These are phyloP conservation scores for Conistra vaccinii DNA, from an alignment of 2,888 invertebrate genomes.

Conservation along the genomic window DNA sequence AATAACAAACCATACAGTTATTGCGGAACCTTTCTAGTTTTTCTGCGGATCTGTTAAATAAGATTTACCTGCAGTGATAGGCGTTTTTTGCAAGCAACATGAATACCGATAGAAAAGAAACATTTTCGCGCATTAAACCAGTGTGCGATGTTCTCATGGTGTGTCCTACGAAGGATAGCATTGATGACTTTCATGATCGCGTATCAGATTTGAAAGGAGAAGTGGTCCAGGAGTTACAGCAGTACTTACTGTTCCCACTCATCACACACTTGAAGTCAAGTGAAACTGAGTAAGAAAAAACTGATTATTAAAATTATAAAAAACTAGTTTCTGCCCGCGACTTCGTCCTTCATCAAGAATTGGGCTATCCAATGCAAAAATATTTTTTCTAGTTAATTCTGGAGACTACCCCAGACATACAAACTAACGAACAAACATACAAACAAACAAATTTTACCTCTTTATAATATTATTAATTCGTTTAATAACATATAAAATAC, in stretches of 20 bases:
- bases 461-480: too few species aligned
- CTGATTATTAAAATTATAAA: not conserved
- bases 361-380: too few species aligned
- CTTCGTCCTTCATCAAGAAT: too few species aligned
- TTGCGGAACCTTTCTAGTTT: not conserved
- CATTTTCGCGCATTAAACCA: constrained; percentile 87
- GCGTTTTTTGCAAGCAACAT: constrained; percentile 68
- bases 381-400: too few species aligned
- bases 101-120: constrained; percentile 80
- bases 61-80: constrained; percentile 14
- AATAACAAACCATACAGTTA: constrained; percentile 6
- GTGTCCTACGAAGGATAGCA: constrained; percentile 82
- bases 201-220: constrained; percentile 81
- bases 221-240: constrained; percentile 87
- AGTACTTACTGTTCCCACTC: constrained; percentile 90
- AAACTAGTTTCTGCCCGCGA: too few species aligned
- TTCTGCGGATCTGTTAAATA: not conserved
- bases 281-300: constrained; percentile 78
- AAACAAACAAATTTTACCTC: too few species aligned
- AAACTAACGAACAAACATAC: too few species aligned
- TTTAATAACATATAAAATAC: too few species aligned
- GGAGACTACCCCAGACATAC: too few species aligned
- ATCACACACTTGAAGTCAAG: constrained; percentile 81
- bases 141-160: constrained; percentile 89
- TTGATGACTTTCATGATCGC: constrained; percentile 75